phyloP scores from a whole-genome alignment of 1,140 invertebrate genomes.

The Doryteuthis pealeii region DNA sequence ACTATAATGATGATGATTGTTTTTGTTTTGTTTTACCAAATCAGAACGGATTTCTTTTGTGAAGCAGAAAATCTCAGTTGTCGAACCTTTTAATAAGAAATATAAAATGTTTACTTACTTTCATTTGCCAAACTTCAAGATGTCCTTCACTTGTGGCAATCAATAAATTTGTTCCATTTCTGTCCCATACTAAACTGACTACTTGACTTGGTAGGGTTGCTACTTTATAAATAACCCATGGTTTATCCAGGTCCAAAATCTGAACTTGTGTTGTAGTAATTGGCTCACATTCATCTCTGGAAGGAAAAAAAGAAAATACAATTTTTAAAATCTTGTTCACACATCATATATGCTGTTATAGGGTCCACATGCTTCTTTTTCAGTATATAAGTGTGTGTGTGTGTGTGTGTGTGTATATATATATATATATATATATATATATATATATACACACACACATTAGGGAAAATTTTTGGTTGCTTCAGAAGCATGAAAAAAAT shows the following conservation, averaged over 20 bases:
- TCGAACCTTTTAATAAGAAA: too few relatives aligned
- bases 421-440: too few relatives aligned
- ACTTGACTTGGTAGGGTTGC: conserved; percentile 26
- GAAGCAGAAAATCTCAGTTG: too few relatives aligned
- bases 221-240: conserved; percentile 42
- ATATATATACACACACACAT: too few relatives aligned
- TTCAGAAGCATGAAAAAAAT: too few relatives aligned
- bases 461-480: too few relatives aligned
- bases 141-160: conserved; percentile 32
- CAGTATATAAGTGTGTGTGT: neutral
- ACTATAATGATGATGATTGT: too few relatives aligned
- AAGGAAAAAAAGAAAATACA: neutral
- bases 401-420: neutral
- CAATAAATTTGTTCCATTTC: conserved; percentile 35
- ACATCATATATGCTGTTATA: neutral
- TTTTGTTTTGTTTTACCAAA: too few relatives aligned
- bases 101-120: conserved; percentile 34
- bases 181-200: conserved; percentile 40
- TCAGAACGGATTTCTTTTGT: too few relatives aligned
- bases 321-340: neutral
- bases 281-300: neutral
- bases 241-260: conserved; percentile 44
- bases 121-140: conserved; percentile 42
- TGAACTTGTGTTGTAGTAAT: conserved; percentile 32
- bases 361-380: neutral